Percentiles rank a stretch among this genome's conserved stretches.
Evolutionary conservation across 2,113 vertebrate genomes (phyloP).

Genomic region (Poecilia latipinna): DNA sequence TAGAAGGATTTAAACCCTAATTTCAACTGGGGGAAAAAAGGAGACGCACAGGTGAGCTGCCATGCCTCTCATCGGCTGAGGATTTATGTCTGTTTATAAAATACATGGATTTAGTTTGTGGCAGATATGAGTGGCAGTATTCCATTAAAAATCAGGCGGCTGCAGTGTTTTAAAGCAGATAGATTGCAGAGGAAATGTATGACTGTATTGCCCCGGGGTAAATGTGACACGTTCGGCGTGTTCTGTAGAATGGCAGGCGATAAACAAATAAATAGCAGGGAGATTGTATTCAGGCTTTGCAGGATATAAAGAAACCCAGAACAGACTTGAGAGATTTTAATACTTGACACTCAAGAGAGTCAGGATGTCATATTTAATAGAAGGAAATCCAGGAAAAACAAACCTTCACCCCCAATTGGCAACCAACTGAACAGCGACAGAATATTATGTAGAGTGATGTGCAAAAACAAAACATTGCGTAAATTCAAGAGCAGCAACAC

Average conservation of each 20-base stretch:
- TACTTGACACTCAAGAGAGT: conserved; percentile 7
- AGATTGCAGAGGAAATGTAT: neutral
- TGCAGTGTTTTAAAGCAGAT: conserved; percentile 4
- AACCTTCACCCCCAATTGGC: neutral
- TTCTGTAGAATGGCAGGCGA: conserved; percentile 4
- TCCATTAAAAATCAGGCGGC: neutral
- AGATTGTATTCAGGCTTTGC: neutral
- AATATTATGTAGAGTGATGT: neutral
- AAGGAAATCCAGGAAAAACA: neutral
- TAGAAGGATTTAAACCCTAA: neutral
- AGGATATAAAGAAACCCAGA: conserved; percentile 10
- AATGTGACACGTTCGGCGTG: conserved; percentile 1
- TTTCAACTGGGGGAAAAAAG: neutral
- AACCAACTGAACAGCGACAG: neutral
- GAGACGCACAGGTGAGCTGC: neutral
- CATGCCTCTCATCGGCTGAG: neutral
- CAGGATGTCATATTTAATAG: neutral
- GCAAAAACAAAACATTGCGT: neutral
- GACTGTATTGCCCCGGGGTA: neutral
- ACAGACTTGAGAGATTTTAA: neutral
- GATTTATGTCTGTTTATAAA: neutral
- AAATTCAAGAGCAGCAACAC: neutral
- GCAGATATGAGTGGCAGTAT: conserved; percentile 1
- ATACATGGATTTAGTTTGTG: neutral
- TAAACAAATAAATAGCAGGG: conserved; percentile 15